These are phyloP conservation scores for Deilephila porcellus DNA, from an alignment of 2,888 invertebrate species.

Conservation along the genomic window DNA sequence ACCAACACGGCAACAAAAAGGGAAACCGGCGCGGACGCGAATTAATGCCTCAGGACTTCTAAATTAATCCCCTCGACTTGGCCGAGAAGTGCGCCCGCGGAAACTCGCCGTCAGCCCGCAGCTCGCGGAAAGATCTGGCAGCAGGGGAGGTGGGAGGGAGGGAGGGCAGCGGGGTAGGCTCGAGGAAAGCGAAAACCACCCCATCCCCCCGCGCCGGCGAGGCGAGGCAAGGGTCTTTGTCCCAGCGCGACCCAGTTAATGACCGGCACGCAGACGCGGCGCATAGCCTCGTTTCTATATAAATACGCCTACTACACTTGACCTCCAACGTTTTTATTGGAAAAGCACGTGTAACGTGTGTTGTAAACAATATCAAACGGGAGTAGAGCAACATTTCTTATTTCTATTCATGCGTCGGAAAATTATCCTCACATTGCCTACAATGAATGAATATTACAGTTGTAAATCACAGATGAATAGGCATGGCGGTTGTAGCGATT, in stretches of 20 bases:
- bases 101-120: slow-evolving; percentile 49
- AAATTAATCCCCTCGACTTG: slow-evolving; percentile 78
- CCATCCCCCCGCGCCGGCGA: slow-evolving; percentile 57
- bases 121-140: slow-evolving; percentile 32
- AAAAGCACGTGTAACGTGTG: slow-evolving; percentile 79
- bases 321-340: slow-evolving; percentile 85
- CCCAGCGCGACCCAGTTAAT: slow-evolving; percentile 83
- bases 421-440: slow-evolving; percentile 4
- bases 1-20: slow-evolving; percentile 61
- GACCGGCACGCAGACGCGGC: slow-evolving; percentile 81
- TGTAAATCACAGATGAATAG: slow-evolving; percentile 23
- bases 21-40: slow-evolving; percentile 63
- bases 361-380: slow-evolving; percentile 67
- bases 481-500: slow-evolving; percentile 13
- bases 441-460: slow-evolving; percentile 18
- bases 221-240: slow-evolving; percentile 75
- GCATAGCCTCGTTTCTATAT: slow-evolving; percentile 80
- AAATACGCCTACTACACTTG: slow-evolving; percentile 85
- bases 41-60: slow-evolving; percentile 71
- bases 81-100: slow-evolving; percentile 57
- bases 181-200: slow-evolving; percentile 78
- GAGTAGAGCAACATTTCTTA: slow-evolving; percentile 12
- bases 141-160: not conserved
- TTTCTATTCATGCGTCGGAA: slow-evolving; percentile 10
- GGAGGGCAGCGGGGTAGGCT: not conserved